Evolutionary conservation across 2,797 vertebrate species (phyloP), one percentile per base, ranked within the genome.

Genomic region (Luscinia luscinia): DNA sequence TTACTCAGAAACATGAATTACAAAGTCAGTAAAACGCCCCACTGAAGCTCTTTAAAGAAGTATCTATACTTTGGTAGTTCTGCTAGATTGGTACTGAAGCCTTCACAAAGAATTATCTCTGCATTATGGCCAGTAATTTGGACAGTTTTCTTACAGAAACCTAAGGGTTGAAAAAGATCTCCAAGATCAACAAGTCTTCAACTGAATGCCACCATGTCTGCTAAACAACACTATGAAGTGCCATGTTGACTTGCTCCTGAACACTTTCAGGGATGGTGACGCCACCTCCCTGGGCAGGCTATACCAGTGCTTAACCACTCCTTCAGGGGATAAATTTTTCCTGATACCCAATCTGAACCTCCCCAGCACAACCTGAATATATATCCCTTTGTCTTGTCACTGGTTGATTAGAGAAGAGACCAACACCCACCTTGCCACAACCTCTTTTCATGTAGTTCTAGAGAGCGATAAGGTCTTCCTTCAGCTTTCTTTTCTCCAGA

Each of bases 401-500:
- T 30, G 24, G 6, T 2, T 45, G 8, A 23, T 57, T 32, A 20
- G 28, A 63, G 9, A 45, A 26, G n/a, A 70, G 5, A 57, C 12
- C 43, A 69, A 63, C 23, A 28, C 2, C 14, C 14, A 57, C 23
- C 16, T 38, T 16, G 7, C 17, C 23, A 69, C 27, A n/a, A 38
- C 3, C 14, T 28, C 49, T 36, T 38, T 76, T 28, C 43, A 30
- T 4, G 6, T 12, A 12, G 17, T 13, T 45, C 32, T 49, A 57
- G 32, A 43, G 27, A 38, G 16, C 0, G 0, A 0, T 3, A n/a
- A 51, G 9, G 24, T 57, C 28, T 63, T 38, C 16, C 36, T 62
- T 69, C 57, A 30, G 36, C 43, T 9, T 76, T 41, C 30, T 67
- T n/a, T 20, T 43, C 57, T 57, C 27, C 78, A 57, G 28, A 43